These are phyloP conservation scores for Serilophus lunatus DNA, from an alignment of 2,113 vertebrate species.

Conservation along the genomic window DNA sequence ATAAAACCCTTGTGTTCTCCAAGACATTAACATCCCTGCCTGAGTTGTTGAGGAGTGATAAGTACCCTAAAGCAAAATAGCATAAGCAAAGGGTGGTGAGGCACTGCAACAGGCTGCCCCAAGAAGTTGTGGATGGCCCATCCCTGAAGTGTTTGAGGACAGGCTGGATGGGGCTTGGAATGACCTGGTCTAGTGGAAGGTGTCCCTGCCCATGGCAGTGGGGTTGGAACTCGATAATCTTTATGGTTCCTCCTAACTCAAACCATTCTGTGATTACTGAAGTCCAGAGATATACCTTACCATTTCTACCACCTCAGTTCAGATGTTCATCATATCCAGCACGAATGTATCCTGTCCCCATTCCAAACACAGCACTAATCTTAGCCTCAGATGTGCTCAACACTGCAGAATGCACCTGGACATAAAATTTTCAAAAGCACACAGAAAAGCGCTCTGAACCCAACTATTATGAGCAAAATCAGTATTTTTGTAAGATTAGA, in stretches of 20 bases:
- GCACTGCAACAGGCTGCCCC: not conserved
- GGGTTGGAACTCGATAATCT: not conserved
- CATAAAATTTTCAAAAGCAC: not conserved
- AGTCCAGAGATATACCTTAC: not conserved
- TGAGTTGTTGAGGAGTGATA: not conserved
- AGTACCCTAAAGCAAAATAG: not conserved
- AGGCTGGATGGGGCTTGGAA: not conserved
- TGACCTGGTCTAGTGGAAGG: not conserved
- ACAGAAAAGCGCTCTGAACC: not conserved
- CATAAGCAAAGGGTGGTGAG: not conserved
- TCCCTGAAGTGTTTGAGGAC: not conserved
- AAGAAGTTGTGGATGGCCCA: not conserved
- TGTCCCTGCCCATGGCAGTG: not conserved
- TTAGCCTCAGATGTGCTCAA: not conserved
- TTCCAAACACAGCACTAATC: not conserved
- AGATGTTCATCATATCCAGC: not conserved
- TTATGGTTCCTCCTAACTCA: not conserved
- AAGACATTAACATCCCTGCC: not conserved
- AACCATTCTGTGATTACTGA: not conserved
- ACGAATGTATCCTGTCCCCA: not conserved
- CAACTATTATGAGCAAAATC: not conserved
- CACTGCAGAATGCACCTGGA: not conserved
- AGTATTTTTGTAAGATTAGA: not conserved
- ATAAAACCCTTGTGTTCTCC: slow-evolving; percentile 43
- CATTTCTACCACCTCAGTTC: not conserved